Percentiles rank a stretch among this genome's conserved stretches.
Evolutionary conservation across 2,113 vertebrate genomes (phyloP).

Genomic region (Cebidichthys violaceus): DNA sequence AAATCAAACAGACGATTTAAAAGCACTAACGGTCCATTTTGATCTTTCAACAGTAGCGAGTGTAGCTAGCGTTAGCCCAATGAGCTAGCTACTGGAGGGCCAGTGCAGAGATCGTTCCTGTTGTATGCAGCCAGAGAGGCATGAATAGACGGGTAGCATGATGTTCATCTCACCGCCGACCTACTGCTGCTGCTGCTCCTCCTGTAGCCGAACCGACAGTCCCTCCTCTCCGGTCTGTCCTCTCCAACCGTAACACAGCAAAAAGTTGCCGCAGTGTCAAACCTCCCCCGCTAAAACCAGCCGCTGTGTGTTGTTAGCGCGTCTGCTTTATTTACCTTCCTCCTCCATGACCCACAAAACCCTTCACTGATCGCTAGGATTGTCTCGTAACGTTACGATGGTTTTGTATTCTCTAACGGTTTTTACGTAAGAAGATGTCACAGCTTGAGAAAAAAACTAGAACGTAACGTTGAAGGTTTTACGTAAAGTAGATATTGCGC

Average conservation of each 20-base stretch:
- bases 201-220: constrained; percentile 48
- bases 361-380: constrained; percentile 38
- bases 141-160: constrained; percentile 51
- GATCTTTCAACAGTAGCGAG: constrained; percentile 1
- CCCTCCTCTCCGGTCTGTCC: constrained; percentile 48
- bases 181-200: constrained; percentile 51
- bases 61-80: constrained; percentile 37
- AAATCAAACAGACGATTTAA: not conserved
- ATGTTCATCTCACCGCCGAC: constrained; percentile 74
- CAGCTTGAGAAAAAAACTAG: not conserved
- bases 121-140: constrained; percentile 23
- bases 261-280: constrained; percentile 2
- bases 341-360: constrained; percentile 78
- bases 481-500: not conserved
- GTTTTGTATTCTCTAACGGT: constrained; percentile 67
- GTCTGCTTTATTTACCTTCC: constrained; percentile 76
- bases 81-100: constrained; percentile 43
- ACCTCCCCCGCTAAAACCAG: not conserved
- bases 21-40: not conserved
- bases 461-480: not conserved
- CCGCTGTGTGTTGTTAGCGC: constrained; percentile 15
- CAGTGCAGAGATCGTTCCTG: constrained; percentile 37
- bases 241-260: not conserved
- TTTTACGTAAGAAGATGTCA: constrained; percentile 47
- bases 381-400: not conserved